Base-by-base conservation (phyloP, 2,888 invertebrate genomes). In the Pristionchus japonicus region DNA sequence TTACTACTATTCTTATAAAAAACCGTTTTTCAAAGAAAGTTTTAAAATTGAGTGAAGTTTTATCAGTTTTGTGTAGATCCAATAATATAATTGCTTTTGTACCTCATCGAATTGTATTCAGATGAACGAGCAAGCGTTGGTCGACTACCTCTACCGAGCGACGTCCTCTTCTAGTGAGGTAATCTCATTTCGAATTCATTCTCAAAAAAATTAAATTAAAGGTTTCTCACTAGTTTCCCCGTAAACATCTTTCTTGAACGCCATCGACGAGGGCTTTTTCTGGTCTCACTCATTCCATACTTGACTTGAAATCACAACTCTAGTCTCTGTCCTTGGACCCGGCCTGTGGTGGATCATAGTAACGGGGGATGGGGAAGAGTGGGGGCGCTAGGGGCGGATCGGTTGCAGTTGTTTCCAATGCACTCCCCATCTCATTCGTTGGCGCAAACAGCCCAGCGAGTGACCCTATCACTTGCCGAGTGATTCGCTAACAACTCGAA, bases 361-460 rank as follows among this genome's bases (percentile, higher is more conserved):
- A 70, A 70, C 70, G 70, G 70, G 67, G 23, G 23, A 31, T 64
- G 61, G 61, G 61, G n/a, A n/a, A 23, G 70, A 70, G 64, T 64
- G 31, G 37, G 70, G 31, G 23, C 37, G 70, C 70, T 37, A 7
- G 11, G 37, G 70, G 70, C 70, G 37, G 34, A 17, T 37, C 70
- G 6, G 70, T 37, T 17, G 17, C 70, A 23, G 31, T 70, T 34
- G 37, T 34, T 70, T 9, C 20, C n/a, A 23, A 0, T 1, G 37
- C 70, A 37, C 7, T 17, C n/a, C 70, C 70, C n/a, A n/a, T 70
- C 37, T 70, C 70, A 70, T 37, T 70, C 4, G 0, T 20, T 43
- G 43, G 11, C 37, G 6, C 70, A 37, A 1, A n/a, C n/a, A 57
- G 6, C 57, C 23, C 23, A 27, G 64, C 1, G 11, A 7, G 9